Percentiles rank a stretch among this genome's conserved stretches.
phyloP scores from a whole-genome alignment of 2,888 invertebrate genomes.

The Chloroclysta siterata region DNA sequence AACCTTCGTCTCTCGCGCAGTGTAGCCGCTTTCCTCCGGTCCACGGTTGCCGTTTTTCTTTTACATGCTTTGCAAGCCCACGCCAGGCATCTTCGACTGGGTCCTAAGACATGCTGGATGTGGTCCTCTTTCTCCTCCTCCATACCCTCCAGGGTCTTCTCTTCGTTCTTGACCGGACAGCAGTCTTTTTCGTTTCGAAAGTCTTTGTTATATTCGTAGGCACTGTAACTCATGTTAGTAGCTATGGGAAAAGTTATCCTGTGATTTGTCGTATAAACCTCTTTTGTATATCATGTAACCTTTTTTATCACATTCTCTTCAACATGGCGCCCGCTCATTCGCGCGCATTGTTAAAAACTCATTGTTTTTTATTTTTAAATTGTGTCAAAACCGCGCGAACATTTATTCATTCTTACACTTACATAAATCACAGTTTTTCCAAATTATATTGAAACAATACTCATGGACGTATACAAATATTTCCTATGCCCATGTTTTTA shows the following conservation, averaged over 20 bases:
- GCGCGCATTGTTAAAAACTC: not conserved
- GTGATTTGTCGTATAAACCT: not conserved
- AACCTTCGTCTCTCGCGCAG: slow-evolving; percentile 96
- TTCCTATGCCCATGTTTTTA: too few species aligned
- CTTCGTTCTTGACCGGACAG: slow-evolving; percentile 71
- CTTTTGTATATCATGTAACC: not conserved
- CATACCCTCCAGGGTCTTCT: slow-evolving; percentile 46
- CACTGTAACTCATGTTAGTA: slow-evolving; percentile 65
- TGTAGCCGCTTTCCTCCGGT: slow-evolving; percentile 98
- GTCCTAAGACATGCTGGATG: slow-evolving; percentile 80
- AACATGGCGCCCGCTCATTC: not conserved
- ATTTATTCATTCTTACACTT: too few species aligned
- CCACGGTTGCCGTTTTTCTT: slow-evolving; percentile 97
- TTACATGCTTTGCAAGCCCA: slow-evolving; percentile 99
- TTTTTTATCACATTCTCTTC: slow-evolving; percentile 2
- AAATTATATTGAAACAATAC: too few species aligned
- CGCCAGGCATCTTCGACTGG: slow-evolving; percentile 92
- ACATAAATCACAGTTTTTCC: too few species aligned
- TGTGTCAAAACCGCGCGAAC: not conserved
- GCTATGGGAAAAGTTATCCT: not conserved
- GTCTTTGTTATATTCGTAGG: slow-evolving; percentile 59
- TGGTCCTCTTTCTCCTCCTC: slow-evolving; percentile 63
- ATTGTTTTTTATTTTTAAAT: not conserved
- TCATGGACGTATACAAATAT: too few species aligned
- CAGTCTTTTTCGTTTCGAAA: slow-evolving; percentile 58